Base-by-base conservation (phyloP, 2,797 vertebrate genomes). In the Typhlichthys eigenmanni region DNA sequence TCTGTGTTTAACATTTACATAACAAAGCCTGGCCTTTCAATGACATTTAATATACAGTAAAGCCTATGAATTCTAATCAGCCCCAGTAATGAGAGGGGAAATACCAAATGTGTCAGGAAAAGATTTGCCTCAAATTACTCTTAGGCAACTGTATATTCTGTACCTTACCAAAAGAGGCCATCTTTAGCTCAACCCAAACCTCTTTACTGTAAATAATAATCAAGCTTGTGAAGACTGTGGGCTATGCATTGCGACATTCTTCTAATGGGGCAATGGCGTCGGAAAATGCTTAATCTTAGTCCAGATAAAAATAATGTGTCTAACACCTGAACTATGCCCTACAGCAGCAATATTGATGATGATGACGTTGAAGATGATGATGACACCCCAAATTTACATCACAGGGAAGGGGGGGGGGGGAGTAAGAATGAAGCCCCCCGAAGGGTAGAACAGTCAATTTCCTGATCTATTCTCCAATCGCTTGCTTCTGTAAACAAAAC, bases 1-100 rank as follows among this genome's bases (percentile, higher is more conserved):
- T 88, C 77, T 84, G 72, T 85, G 71, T 82, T 87, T 83, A 86
- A 78, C 80, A 91, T 92, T 90, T 92, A 85, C 88, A 91, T 91
- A 89, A 92, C 88, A 92, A 90, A 89, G 79, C 81, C 56, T 92
- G 90, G 85, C 90, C 90, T 92, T 92, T 92, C 80, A 68, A 70
- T 92, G 91, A 90, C 91, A 93, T 91, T 92, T 91, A 91, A 87
- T 89, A 86, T 87, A 29, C 24, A 29, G 24, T 29, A 29, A 29
- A 83, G 79, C 77, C 82, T 77, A 81, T 88, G 89, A 89, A 91
- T 88, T 91, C 83, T 85, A 91, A 91, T 91, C 88, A 88, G 88
- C 75, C 72, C 68, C 78, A 87, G 89, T 92, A 92, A 91, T 86
- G 84, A 91, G 86, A 89, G 77, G 81, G 78, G 82, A 88, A 88